Evolutionary conservation across 2,888 invertebrate genomes (phyloP).

Genomic region (Uropetala carovei): DNA sequence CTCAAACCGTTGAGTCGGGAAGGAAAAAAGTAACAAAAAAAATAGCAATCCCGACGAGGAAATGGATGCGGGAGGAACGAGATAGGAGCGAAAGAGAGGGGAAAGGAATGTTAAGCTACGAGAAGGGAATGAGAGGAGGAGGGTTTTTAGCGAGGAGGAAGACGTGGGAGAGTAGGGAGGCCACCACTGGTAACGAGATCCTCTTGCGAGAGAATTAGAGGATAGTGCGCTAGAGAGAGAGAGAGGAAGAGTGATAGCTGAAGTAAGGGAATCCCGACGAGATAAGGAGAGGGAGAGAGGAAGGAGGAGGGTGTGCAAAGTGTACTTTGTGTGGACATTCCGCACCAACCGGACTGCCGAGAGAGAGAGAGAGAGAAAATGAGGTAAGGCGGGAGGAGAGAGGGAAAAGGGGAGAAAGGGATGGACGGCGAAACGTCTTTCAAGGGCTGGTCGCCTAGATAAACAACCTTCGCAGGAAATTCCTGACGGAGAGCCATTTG

Average conservation of each 20-base stretch:
- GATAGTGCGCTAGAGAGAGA: neutral
- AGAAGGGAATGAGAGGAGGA: neutral
- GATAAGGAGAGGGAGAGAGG: neutral
- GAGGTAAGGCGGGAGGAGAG: neutral
- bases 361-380: neutral
- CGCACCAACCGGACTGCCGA: neutral
- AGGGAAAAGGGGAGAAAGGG: neutral
- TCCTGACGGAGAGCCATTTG: slow-evolving; percentile 9
- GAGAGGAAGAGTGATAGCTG: neutral
- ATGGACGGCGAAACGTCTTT: neutral
- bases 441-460: neutral
- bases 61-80: neutral
- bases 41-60: neutral
- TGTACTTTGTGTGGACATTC: neutral
- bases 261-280: neutral
- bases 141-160: neutral
- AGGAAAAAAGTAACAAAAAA: neutral
- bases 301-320: neutral
- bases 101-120: neutral
- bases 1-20: neutral
- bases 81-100: neutral
- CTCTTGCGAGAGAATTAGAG: neutral
- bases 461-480: slow-evolving; percentile 12
- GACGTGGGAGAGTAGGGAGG: no score
- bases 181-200: neutral